These are phyloP conservation scores for Poecile montanus DNA, from an alignment of 2,797 vertebrate species.

Conservation along the genomic window DNA sequence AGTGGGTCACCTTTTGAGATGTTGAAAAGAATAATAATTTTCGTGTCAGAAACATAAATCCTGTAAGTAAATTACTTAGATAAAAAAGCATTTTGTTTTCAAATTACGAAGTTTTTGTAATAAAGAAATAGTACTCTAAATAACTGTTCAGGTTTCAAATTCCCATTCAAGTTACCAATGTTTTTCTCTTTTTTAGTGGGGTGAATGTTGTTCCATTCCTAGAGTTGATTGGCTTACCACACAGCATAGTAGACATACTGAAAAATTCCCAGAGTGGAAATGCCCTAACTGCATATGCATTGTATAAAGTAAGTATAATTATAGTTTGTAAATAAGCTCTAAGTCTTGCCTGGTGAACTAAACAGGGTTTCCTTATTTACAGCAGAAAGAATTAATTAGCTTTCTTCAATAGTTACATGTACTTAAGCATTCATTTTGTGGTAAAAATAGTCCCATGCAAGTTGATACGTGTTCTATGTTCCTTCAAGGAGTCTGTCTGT, in stretches of 20 bases:
- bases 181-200: constrained; percentile 81
- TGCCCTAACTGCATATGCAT: constrained; percentile 92
- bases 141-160: background rate
- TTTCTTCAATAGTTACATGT: background rate
- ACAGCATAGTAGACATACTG: constrained; percentile 86
- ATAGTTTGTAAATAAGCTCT: background rate
- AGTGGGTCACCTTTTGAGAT: background rate
- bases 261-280: constrained; percentile 93
- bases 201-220: constrained; percentile 94
- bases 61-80: background rate
- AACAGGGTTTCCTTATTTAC: background rate
- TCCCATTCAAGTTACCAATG: background rate
- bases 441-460: background rate
- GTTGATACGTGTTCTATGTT: background rate
- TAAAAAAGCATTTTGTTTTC: background rate
- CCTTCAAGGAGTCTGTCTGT: background rate
- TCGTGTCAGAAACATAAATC: background rate
- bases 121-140: background rate
- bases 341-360: background rate
- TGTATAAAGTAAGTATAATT: constrained; percentile 90
- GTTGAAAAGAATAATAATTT: background rate
- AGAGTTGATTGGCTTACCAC: constrained; percentile 89
- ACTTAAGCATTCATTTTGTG: background rate
- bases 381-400: constrained; percentile 9
- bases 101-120: background rate